Evolutionary conservation across 2,888 invertebrate species (phyloP), one percentile per base, ranked within the genome.

Genomic region (Phania funesta): DNA sequence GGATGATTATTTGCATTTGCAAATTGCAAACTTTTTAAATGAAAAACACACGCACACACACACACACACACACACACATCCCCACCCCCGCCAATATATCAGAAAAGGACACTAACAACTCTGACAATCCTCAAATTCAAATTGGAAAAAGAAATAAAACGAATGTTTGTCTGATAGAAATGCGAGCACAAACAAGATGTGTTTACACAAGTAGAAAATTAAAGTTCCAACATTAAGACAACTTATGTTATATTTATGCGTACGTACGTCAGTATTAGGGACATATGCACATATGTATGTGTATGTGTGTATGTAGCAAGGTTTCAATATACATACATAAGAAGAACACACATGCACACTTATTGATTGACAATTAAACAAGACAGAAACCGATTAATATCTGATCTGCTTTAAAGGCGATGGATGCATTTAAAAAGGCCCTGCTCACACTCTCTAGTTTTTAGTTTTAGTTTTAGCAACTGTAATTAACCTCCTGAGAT

Each of bases 141-240:
- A 62, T 76, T 60, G 32, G 7, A 67, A 67, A 67, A 38, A 54
- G 16, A 22, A 68, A 71, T 22, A 48, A 60, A 46, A 65, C 46
- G 44, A 60, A 60, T 54, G 38, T 76, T 62, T 81, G 73, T 68
- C 67, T 75, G 26, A 22, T 62, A n/a, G 44, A 46, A 58, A 71
- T 24, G 67, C 58, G 7, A 29, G 38, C 8, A 68, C 68, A 82
- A 82, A 82, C 32, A 78, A 65, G 68, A 64, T 52, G 44, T 82
- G 79, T 76, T 82, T 81, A 84, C 48, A 64, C 73, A 84, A 76
- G 81, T 81, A 82, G 81, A 82, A 84, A 84, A 84, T 84, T 84
- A 84, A 84, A 73, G 76, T 82, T 70, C 70, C 54, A 60, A 62
- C 73, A 71, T 67, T 60, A 56, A n/a, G n/a, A 41, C 44, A 68